Evolutionary conservation across 2,888 invertebrate genomes (phyloP), one percentile per base, ranked within the genome.

Genomic region (Cetonia aurata): DNA sequence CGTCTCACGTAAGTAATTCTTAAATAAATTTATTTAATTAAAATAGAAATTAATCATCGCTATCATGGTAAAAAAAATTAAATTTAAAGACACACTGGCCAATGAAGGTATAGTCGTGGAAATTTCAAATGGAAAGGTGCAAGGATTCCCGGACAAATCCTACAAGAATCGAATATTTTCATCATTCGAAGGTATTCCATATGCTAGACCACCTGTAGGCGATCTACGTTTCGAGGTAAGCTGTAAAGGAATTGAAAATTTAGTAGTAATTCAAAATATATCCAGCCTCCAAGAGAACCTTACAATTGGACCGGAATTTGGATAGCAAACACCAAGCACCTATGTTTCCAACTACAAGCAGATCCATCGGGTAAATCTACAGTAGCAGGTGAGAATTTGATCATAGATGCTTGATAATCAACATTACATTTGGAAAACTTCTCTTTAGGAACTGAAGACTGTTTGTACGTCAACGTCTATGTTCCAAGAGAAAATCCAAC

Each of bases 401-500:
- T 25, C 4, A n/a, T 9, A 15, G 9, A 13, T 33, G 12, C 15
- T 37, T 6, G 13, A 4, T 15, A 6, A 17, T 50, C 13, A 50
- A 50, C 1, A 50, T 15, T 15, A 50, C 1, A 50, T 15, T 15
- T 8, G 15, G 4, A 50, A 12, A 9, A 4, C n/a, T 50, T 4
- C 15, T 8, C 56, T 65, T 6, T 80, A 83, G 92, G 91, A 13
- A 85, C 85, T 71, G 92, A 92, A 82, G 90, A 92, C 82, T 92
- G 92, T 73, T 83, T 92, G 0, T 91, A 87, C 75, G 72, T 90
- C 0, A 91, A 90, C 80, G 86, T 92, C 0, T 87, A 88, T 77
- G 88, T 89, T 0, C 90, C 92, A 0, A 37, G 80, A 82, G 12
- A 83, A 82, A 81, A 76, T 3, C 79, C 83, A 0, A 83, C 85